phyloP scores from a whole-genome alignment of 2,113 vertebrate genomes.

The Corythoichthys intestinalis region DNA sequence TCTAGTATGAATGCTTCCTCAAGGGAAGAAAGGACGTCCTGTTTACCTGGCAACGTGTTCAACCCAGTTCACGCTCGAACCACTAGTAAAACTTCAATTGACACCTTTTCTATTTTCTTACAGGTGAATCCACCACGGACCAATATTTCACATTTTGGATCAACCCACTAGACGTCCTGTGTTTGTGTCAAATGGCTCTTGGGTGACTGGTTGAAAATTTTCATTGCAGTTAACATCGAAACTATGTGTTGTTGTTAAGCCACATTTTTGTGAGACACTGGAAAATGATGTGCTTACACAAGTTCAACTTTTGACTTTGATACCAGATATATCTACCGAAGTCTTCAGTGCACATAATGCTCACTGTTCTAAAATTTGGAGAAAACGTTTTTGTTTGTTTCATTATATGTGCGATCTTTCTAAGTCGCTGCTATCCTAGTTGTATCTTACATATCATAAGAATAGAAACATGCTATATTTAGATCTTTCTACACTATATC shows the following conservation, averaged over 20 bases:
- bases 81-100: background rate
- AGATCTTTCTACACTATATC: constrained; percentile 8
- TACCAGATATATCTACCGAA: constrained; percentile 51
- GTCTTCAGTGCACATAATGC: constrained; percentile 50
- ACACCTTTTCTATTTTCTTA: constrained; percentile 18
- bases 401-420: constrained; percentile 26
- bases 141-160: background rate
- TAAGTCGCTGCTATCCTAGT: constrained; percentile 60
- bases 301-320: constrained; percentile 43
- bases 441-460: constrained; percentile 24
- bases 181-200: constrained; percentile 14
- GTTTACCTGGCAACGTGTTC: constrained; percentile 58
- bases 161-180: constrained; percentile 21
- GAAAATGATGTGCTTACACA: constrained; percentile 22
- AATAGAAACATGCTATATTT: constrained; percentile 9
- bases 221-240: background rate
- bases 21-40: constrained; percentile 43
- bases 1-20: constrained; percentile 60
- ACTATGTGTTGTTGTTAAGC: background rate
- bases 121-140: constrained; percentile 54
- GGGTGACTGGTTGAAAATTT: background rate
- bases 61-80: background rate
- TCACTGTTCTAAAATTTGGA: constrained; percentile 20
- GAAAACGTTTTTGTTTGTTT: constrained; percentile 26
- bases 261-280: background rate